These are phyloP conservation scores for Patella depressa DNA, from an alignment of 2,888 invertebrate species.

Conservation along the genomic window DNA sequence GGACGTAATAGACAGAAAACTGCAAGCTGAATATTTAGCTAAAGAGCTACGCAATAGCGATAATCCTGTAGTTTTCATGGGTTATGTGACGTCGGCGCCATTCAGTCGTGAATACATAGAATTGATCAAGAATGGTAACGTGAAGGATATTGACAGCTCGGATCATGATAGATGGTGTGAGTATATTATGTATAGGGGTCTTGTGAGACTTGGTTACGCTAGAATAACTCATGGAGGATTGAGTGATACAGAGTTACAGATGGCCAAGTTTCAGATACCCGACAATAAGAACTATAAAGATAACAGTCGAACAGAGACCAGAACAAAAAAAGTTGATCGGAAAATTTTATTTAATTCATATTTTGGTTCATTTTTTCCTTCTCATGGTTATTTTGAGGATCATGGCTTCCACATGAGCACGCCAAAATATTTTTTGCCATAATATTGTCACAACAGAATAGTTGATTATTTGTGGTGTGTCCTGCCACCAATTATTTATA, in stretches of 20 bases:
- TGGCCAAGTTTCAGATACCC: conserved; percentile 65
- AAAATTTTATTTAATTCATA: conserved; percentile 58
- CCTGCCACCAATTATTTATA: too few relatives aligned
- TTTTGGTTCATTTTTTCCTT: conserved; percentile 63
- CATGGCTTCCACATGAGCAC: conserved; percentile 70
- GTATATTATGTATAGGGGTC: conserved; percentile 71
- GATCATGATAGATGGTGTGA: conserved; percentile 70
- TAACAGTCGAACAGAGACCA: conserved; percentile 49
- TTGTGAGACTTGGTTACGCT: conserved; percentile 69
- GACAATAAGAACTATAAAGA: conserved; percentile 54
- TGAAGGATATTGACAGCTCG: conserved; percentile 69
- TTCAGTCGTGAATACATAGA: conserved; percentile 65
- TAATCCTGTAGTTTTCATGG: conserved; percentile 70
- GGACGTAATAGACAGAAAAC: conserved; percentile 68
- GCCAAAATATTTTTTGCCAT: conserved; percentile 68
- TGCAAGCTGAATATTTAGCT: conserved; percentile 68
- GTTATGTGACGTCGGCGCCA: conserved; percentile 71
- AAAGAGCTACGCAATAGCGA: conserved; percentile 60
- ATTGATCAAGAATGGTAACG: conserved; percentile 58
- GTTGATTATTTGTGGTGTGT: too few relatives aligned
- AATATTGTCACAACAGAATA: not conserved
- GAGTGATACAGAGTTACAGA: conserved; percentile 71
- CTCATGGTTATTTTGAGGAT: conserved; percentile 60
- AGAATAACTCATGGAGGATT: conserved; percentile 70
- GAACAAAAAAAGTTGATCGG: conserved; percentile 46